Conservation (phyloP, 1,140 invertebrate species). For the Monochamus saltuarius region DNA sequence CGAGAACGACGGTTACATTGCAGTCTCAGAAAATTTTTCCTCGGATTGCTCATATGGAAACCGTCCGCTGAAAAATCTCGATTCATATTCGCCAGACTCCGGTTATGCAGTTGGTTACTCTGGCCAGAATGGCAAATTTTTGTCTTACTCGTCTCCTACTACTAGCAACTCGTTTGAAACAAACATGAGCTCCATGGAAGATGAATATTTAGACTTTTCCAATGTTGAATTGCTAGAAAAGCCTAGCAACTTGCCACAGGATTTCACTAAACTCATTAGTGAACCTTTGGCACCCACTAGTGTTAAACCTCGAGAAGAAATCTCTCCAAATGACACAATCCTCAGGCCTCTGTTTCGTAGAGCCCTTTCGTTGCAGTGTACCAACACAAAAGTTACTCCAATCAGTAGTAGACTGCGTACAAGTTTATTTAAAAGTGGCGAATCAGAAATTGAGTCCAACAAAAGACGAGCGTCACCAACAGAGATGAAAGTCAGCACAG, state of each 20-base stretch:
- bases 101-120: slow-evolving; percentile 53
- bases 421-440: slow-evolving; percentile 21
- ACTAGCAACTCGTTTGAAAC: slow-evolving; percentile 49
- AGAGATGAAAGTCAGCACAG: slow-evolving; percentile 44
- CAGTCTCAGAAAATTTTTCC: slow-evolving; percentile 24
- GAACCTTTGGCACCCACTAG: slow-evolving; percentile 40
- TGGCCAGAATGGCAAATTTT: slow-evolving; percentile 52
- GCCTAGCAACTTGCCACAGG: slow-evolving; percentile 33
- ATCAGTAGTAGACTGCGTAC: slow-evolving; percentile 47
- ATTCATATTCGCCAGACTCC: slow-evolving; percentile 62
- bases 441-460: slow-evolving; percentile 46
- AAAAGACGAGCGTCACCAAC: slow-evolving; percentile 67
- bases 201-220: slow-evolving; percentile 69
- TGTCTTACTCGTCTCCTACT: slow-evolving; percentile 53
- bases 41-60: slow-evolving; percentile 23
- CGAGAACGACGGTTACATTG: slow-evolving; percentile 17
- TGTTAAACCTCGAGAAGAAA: slow-evolving; percentile 22
- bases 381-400: slow-evolving; percentile 23
- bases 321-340: slow-evolving; percentile 33
- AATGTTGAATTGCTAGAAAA: slow-evolving; percentile 59
- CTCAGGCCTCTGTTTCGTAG: slow-evolving; percentile 48
- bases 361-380: slow-evolving; percentile 52
- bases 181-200: slow-evolving; percentile 62
- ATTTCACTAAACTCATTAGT: slow-evolving; percentile 52
- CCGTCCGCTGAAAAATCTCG: slow-evolving; percentile 41